Percentiles rank a stretch among this genome's conserved stretches.
Evolutionary conservation across 1,140 invertebrate genomes (phyloP).

Genomic region (Bicyclus anynana): DNA sequence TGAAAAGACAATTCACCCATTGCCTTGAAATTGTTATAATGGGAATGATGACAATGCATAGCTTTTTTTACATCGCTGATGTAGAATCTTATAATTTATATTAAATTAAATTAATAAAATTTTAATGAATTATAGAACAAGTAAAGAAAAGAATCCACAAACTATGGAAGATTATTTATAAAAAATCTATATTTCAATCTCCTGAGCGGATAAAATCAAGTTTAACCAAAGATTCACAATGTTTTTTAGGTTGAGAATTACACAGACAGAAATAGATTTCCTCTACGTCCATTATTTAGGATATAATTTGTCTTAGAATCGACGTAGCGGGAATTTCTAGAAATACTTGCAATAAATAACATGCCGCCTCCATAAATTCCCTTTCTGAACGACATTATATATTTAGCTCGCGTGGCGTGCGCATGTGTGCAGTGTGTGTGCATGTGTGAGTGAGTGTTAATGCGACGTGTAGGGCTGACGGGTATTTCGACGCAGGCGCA

Average conservation of each 20-base stretch:
- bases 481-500: slow-evolving; percentile 30
- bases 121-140: too few relatives aligned
- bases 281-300: background rate
- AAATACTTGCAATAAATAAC: slow-evolving; percentile 20
- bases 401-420: slow-evolving; percentile 35
- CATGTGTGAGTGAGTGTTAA: slow-evolving; percentile 23
- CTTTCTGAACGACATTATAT: slow-evolving; percentile 27
- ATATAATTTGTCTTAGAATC: slow-evolving; percentile 4
- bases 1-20: too few relatives aligned
- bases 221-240: background rate
- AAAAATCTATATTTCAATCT: too few relatives aligned
- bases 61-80: too few relatives aligned
- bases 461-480: slow-evolving; percentile 41
- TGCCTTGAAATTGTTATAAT: too few relatives aligned
- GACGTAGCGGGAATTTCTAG: slow-evolving; percentile 9
- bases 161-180: too few relatives aligned
- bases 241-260: background rate
- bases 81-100: too few relatives aligned
- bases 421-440: slow-evolving; percentile 14
- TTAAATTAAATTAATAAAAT: too few relatives aligned
- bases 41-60: too few relatives aligned
- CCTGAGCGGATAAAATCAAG: background rate
- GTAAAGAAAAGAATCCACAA: too few relatives aligned
- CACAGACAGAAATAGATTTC: background rate
- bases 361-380: slow-evolving; percentile 35